Evolutionary conservation across 2,797 vertebrate genomes (phyloP).

Genomic region (Arnoldichthys spilopterus): DNA sequence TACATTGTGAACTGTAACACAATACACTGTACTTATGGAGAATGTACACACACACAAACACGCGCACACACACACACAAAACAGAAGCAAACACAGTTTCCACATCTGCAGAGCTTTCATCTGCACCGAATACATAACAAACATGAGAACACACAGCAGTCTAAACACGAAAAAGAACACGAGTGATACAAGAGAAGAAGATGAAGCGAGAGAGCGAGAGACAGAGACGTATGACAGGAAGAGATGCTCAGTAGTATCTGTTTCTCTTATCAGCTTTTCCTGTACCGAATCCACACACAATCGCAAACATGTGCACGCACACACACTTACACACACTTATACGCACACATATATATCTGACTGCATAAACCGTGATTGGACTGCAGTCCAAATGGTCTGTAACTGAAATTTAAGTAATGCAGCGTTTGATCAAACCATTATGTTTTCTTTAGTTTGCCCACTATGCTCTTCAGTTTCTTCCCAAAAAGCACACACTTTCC

Average conservation of each 20-base stretch:
- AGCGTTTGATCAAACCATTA: neutral
- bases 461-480: neutral
- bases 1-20: too few species aligned
- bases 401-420: neutral
- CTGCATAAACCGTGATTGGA: too few species aligned
- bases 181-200: neutral
- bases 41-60: neutral
- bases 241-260: conserved; percentile 14
- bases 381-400: neutral
- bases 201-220: neutral
- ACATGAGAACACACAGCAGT: neutral
- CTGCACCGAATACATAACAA: neutral
- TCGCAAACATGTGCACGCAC: neutral
- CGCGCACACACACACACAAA: neutral
- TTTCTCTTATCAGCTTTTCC: conserved; percentile 34
- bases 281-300: neutral
- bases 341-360: conserved; percentile 30
- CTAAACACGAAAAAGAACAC: neutral
- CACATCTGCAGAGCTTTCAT: neutral
- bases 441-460: neutral
- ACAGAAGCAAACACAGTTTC: neutral
- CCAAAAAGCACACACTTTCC: neutral
- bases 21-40: too few species aligned
- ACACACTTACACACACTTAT: conserved; percentile 43
- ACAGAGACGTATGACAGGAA: neutral